phyloP scores from a whole-genome alignment of 2,888 invertebrate genomes.

The Lasiommata megera region DNA sequence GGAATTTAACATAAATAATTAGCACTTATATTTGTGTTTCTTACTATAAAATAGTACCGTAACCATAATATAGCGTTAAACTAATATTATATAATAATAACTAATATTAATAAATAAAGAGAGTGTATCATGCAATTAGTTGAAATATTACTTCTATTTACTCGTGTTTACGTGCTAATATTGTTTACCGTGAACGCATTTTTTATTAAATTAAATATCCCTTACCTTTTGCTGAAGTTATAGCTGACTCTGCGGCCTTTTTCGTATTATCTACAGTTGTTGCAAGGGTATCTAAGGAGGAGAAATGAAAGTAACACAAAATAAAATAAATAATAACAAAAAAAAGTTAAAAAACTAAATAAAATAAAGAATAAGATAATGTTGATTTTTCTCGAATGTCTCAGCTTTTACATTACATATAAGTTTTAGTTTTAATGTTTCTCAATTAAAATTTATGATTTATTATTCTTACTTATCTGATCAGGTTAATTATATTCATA shows the following conservation, averaged over 20 bases:
- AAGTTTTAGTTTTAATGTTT: too few relatives aligned
- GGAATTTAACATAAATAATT: too few relatives aligned
- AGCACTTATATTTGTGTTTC: too few relatives aligned
- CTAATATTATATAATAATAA: too few relatives aligned
- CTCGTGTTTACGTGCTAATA: not conserved
- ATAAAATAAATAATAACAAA: conserved; percentile 10
- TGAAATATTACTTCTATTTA: not conserved
- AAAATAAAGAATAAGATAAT: conserved; percentile 18
- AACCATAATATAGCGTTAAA: too few relatives aligned
- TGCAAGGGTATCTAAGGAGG: conserved; percentile 61
- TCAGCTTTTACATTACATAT: too few relatives aligned
- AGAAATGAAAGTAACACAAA: conserved; percentile 27
- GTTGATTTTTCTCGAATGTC: too few relatives aligned
- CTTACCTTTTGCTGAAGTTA: conserved; percentile 68
- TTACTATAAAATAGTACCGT: too few relatives aligned
- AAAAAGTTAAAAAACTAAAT: conserved; percentile 22
- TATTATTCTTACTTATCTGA: too few relatives aligned
- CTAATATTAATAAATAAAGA: not conserved
- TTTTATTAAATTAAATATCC: not conserved
- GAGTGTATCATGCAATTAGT: conserved; percentile 6
- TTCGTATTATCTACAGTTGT: conserved; percentile 69
- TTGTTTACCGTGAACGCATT: not conserved
- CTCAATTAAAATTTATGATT: too few relatives aligned
- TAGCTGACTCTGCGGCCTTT: conserved; percentile 72
- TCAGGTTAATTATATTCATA: too few relatives aligned